Percentiles rank a stretch among this genome's conserved stretches.
phyloP scores from a whole-genome alignment of 2,888 invertebrate genomes.

The Allophyes oxyacanthae region DNA sequence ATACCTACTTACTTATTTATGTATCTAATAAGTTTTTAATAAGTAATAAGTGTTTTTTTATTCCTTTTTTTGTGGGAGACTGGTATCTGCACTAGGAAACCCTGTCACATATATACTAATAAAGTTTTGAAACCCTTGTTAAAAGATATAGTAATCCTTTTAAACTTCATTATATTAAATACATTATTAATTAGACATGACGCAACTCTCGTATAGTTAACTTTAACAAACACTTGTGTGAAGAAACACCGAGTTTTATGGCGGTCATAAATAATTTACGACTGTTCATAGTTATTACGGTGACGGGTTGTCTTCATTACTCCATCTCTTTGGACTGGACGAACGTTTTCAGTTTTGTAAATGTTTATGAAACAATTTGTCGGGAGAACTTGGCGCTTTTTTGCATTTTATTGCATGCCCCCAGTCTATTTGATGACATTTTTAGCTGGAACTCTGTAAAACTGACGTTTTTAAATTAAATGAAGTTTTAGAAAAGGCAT shows the following conservation, averaged over 20 bases:
- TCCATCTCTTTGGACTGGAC: conserved; percentile 27
- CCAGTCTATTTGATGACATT: too few relatives aligned
- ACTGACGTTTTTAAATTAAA: too few relatives aligned
- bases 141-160: conserved; percentile 4
- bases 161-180: conserved; percentile 22
- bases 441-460: too few relatives aligned
- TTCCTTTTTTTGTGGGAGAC: too few relatives aligned
- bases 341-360: conserved; percentile 23
- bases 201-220: conserved; percentile 62
- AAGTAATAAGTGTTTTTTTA: too few relatives aligned
- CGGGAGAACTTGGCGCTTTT: neutral
- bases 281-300: conserved; percentile 61
- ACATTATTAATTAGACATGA: conserved; percentile 50
- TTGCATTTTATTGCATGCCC: too few relatives aligned
- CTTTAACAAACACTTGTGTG: conserved; percentile 65
- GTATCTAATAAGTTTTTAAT: too few relatives aligned
- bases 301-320: conserved; percentile 60
- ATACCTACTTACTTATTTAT: too few relatives aligned
- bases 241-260: conserved; percentile 65
- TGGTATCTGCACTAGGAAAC: too few relatives aligned
- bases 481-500: too few relatives aligned
- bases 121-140: too few relatives aligned
- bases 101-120: too few relatives aligned
- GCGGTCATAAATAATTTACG: conserved; percentile 71
- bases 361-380: conserved; percentile 13